A percentile compares a stretch with the other conserved stretches of the same genome.
These are phyloP conservation scores for Drosophila robusta DNA, from an alignment of 2,888 invertebrate genomes.

Conservation along the genomic window DNA sequence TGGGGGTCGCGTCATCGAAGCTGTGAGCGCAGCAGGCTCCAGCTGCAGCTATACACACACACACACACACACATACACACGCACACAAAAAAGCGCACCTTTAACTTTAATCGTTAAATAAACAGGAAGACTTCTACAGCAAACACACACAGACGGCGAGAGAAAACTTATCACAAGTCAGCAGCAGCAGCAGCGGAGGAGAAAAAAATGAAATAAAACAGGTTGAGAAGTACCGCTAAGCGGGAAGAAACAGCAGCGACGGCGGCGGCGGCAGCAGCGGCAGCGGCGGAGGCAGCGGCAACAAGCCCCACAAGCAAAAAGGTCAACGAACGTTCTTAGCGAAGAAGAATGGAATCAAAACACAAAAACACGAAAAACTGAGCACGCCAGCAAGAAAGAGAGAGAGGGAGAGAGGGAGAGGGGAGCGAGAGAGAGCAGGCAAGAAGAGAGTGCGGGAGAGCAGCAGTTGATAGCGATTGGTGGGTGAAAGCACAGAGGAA, in stretches of 20 bases:
- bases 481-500: conserved; percentile 19
- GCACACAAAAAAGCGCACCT: conserved; percentile 52
- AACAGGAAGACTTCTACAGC: conserved; percentile 79
- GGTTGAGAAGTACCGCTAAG: conserved; percentile 81
- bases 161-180: conserved; percentile 66
- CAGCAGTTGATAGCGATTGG: conserved; percentile 8
- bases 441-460: conserved; percentile 15
- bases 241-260: conserved; percentile 53
- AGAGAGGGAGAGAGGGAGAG: conserved; percentile 28
- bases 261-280: conserved; percentile 6
- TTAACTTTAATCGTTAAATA: conserved; percentile 74
- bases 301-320: conserved; percentile 66
- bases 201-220: conserved; percentile 67
- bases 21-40: conserved; percentile 43
- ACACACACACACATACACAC: conserved; percentile 2
- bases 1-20: conserved; percentile 64
- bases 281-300: conserved; percentile 39
- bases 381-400: conserved; percentile 46
- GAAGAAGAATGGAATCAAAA: conserved; percentile 84
- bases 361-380: conserved; percentile 81
- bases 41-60: conserved; percentile 41
- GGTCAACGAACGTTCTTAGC: conserved; percentile 84
- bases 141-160: conserved; percentile 47
- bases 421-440: conserved; percentile 24
- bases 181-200: conserved; percentile 35